These are phyloP conservation scores for Paedocypris sp. DNA, from an alignment of 2,113 vertebrate species.

Conservation along the genomic window DNA sequence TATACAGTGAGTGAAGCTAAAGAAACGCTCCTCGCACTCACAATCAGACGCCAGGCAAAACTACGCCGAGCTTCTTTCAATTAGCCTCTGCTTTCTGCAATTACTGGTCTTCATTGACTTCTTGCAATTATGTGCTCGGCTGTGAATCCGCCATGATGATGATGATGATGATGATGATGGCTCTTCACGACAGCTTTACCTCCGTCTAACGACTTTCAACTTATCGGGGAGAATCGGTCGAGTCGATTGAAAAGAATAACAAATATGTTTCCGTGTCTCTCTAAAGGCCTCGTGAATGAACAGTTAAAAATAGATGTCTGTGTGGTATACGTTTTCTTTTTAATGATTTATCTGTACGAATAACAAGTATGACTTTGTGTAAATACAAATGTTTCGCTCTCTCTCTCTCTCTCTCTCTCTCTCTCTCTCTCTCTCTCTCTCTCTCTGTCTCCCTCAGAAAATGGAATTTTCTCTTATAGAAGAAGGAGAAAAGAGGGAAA, in stretches of 20 bases:
- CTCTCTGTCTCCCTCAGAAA: too few species aligned
- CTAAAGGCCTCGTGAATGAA: slow-evolving; percentile 15
- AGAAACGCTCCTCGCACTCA: not conserved
- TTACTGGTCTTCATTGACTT: slow-evolving; percentile 22
- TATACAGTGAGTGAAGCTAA: not conserved
- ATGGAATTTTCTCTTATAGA: too few species aligned
- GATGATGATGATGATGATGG: too few species aligned
- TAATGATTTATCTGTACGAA: too few species aligned
- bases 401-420: too few species aligned
- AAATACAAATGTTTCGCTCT: too few species aligned
- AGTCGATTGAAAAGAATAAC: slow-evolving; percentile 13
- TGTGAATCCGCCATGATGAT: slow-evolving; percentile 24
- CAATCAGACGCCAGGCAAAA: slow-evolving; percentile 3
- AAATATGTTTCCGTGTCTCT: slow-evolving; percentile 12
- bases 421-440: too few species aligned
- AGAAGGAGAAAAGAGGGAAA: too few species aligned
- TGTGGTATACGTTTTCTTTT: too few species aligned
- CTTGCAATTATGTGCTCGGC: slow-evolving; percentile 27
- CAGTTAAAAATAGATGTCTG: too few species aligned
- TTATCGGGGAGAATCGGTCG: slow-evolving; percentile 27
- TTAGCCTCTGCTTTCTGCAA: not conserved
- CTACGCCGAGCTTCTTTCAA: slow-evolving; percentile 7
- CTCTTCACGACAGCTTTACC: slow-evolving; percentile 29
- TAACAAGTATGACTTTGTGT: too few species aligned
- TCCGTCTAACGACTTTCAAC: slow-evolving; percentile 24